Evolutionary conservation across 2,888 invertebrate species (phyloP), one percentile per base, ranked within the genome.

Genomic region (Hedychridium roseum): DNA sequence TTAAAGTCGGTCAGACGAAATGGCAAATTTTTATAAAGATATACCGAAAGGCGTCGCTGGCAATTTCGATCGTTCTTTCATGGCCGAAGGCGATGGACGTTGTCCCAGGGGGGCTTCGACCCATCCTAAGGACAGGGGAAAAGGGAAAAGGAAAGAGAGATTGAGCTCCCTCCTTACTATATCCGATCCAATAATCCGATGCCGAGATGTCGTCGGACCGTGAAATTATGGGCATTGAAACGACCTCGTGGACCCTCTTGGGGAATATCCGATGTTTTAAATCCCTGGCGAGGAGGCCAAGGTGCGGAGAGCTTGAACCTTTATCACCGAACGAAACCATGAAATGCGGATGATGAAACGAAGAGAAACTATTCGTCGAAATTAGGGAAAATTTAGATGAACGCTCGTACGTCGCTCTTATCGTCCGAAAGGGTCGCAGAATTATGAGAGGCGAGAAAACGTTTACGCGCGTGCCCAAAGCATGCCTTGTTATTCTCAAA

Each of bases 121-220:
- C 56, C 43, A 39, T 52, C 54, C 54, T 53, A 63, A 66, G 58
- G 54, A 66, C 55, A n/a, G n/a, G n/a, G n/a, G n/a, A n/a, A n/a
- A n/a, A n/a, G n/a, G n/a, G n/a, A n/a, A n/a, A n/a, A n/a, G n/a
- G n/a, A n/a, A n/a, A 36, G 23, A 30, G 49, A 48, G 43, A 21
- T 28, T 52, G 39, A 54, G 61, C 46, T 54, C 53, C 60, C 49
- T 58, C 46, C 56, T 54, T 52, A 44, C 62, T 56, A 69, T 66
- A 68, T 68, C 57, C 60, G 65, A 70, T 66, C 71, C 70, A 70
- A 72, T 72, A 72, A 70, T 70, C 67, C 64, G 65, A 65, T 66
- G 64, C 66, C 70, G 57, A 49, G 65, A 60, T 58, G 62, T 64
- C 70, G 68, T 64, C 58, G 66, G 51, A 68, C 63, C 66, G 68